Percentiles rank a stretch among this genome's conserved stretches.
These are phyloP conservation scores for Syritta pipiens DNA, from an alignment of 2,888 invertebrate species.

Conservation along the genomic window DNA sequence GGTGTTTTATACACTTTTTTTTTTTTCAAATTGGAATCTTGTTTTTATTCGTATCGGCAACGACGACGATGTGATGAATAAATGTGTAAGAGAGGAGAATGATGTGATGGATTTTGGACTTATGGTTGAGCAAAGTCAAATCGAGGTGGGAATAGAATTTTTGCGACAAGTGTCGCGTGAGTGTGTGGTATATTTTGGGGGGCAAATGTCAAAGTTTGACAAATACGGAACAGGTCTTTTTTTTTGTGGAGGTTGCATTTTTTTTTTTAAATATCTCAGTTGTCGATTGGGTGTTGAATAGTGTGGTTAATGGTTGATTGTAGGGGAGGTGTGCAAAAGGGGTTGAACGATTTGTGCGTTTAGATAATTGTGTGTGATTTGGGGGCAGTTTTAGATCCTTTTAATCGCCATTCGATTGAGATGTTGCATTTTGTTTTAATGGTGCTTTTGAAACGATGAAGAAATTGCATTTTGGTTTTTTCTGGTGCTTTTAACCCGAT, in stretches of 20 bases:
- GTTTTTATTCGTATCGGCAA: slow-evolving; percentile 30
- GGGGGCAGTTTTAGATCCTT: too few species aligned
- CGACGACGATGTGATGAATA: slow-evolving; percentile 20
- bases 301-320: not conserved
- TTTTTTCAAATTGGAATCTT: slow-evolving; percentile 36
- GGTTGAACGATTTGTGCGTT: too few species aligned
- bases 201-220: slow-evolving; percentile 65
- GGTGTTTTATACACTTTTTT: not conserved
- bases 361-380: too few species aligned
- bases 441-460: too few species aligned
- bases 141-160: not conserved
- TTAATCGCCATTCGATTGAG: too few species aligned
- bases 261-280: slow-evolving; percentile 4
- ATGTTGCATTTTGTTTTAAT: too few species aligned
- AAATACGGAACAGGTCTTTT: slow-evolving; percentile 54
- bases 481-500: too few species aligned
- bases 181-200: slow-evolving; percentile 31
- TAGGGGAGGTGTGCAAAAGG: too few species aligned
- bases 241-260: slow-evolving; percentile 2
- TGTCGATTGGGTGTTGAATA: not conserved
- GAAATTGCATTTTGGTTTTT: too few species aligned
- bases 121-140: slow-evolving; percentile 23
- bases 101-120: slow-evolving; percentile 41
- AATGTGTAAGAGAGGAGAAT: not conserved
- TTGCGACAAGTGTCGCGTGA: slow-evolving; percentile 49